Evolutionary conservation across 2,113 vertebrate genomes (phyloP), one percentile per base, ranked within the genome.

Genomic region (Calidris pugnax): DNA sequence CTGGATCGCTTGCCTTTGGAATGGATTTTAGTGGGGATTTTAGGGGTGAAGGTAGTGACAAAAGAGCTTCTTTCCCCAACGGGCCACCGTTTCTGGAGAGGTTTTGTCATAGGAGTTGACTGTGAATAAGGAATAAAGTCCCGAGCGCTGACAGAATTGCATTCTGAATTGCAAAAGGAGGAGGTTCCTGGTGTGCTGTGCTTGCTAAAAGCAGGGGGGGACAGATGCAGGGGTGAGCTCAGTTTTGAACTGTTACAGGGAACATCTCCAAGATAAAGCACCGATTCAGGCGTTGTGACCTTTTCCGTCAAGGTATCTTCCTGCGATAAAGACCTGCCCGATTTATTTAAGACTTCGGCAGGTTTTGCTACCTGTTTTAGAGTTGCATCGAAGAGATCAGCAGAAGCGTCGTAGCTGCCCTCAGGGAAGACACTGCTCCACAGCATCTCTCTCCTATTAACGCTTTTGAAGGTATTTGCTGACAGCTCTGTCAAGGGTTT

Each of bases 351-450:
- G 33, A 73, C 90, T 90, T 97, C 95, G 43, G 47, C 85, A 69
- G 68, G 37, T 64, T 53, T 87, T 83, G 85, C 91, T 45, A 45
- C 53, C 33, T 93, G 94, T 88, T 91, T 95, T 83, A 95, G 37
- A 90, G 67, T 96, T 77, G 85, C 83, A 87, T 97, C 98, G 96
- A 99, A 99, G 60, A 99, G 98, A 92, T 99, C 98, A 81, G 97
- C 97, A 89, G 99, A 99, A 95, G 96, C 98, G 95, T 98, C 92
- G 59, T 98, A 98, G 69, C 91, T 97, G 63, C 87, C 67, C 92
- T 97, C 91, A 39, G 33, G 68, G 90, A 37, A 73, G 89, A 20
- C 16, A 23, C 1, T 77, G 48, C 57, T 97, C 51, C 93, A 81
- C 68, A 85, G 88, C 43, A 80, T 17, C n/a, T 86, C 89, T 51